A percentile compares a stretch with the other conserved stretches of the same genome.
Evolutionary conservation across 1,140 invertebrate species (phyloP).

Genomic region (Doryteuthis pealeii): DNA sequence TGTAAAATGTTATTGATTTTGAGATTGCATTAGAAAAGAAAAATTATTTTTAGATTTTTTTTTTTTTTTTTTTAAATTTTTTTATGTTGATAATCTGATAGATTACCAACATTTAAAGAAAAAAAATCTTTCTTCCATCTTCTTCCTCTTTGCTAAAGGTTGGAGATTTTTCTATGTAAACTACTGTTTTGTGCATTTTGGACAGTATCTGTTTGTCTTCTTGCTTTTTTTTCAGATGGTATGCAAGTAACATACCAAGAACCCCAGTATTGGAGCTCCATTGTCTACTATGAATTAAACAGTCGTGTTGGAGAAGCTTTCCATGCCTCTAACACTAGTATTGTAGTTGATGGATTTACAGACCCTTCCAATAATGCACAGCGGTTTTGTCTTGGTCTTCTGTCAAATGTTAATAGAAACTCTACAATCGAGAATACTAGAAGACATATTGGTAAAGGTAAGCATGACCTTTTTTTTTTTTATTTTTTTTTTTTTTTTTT

Average conservation of each 20-base stretch:
- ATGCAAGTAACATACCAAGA: constrained; percentile 69
- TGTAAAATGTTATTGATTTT: no score
- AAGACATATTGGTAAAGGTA: constrained; percentile 91
- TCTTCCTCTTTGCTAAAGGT: no score
- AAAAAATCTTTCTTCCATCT: no score
- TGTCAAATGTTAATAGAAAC: constrained; percentile 96
- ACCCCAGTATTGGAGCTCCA: constrained; percentile 92
- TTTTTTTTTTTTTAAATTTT: no score
- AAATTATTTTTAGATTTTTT: no score
- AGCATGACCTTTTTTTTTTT: constrained; percentile 21
- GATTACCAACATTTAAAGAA: no score
- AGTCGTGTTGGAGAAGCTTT: constrained; percentile 93
- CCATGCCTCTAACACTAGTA: constrained; percentile 85
- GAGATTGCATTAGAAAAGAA: no score
- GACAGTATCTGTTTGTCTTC: neutral
- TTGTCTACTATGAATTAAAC: constrained; percentile 95
- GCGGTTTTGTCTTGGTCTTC: constrained; percentile 91
- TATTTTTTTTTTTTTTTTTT: constrained; percentile 22
- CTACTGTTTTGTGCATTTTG: neutral
- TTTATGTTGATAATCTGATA: no score
- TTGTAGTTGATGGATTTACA: constrained; percentile 95
- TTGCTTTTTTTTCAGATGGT: constrained; percentile 38
- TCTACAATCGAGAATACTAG: constrained; percentile 98
- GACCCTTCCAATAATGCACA: constrained; percentile 87
- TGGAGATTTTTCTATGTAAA: no score